Evolutionary conservation across 2,797 vertebrate species (phyloP).

Genomic region (Notamacropus eugenii): DNA sequence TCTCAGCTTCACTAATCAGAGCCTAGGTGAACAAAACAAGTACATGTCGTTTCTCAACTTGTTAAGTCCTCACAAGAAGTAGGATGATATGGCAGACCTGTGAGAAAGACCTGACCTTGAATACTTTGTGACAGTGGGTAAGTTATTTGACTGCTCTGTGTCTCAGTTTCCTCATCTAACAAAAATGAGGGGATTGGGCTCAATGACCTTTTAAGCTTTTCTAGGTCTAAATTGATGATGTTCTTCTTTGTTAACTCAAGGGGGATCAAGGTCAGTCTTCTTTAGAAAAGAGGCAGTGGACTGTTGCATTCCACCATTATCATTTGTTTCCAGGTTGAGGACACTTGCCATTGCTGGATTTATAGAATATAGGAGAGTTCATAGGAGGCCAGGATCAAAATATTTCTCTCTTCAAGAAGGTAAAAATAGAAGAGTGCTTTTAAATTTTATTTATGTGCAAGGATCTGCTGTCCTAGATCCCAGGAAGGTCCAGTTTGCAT

Average conservation of each 20-base stretch:
- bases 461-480: slow-evolving; percentile 55
- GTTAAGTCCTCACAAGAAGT: slow-evolving; percentile 29
- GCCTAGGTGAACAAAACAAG: slow-evolving; percentile 32
- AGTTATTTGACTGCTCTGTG: background rate
- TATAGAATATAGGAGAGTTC: slow-evolving; percentile 28
- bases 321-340: slow-evolving; percentile 5
- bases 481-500: slow-evolving; percentile 32
- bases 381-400: slow-evolving; percentile 46
- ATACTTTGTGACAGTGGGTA: background rate
- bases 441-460: slow-evolving; percentile 53
- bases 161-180: background rate
- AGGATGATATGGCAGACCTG: background rate
- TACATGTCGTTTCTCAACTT: slow-evolving; percentile 38
- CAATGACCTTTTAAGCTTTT: background rate
- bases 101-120: background rate
- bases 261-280: slow-evolving; percentile 19
- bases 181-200: background rate
- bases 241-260: background rate
- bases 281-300: background rate
- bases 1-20: slow-evolving; percentile 15
- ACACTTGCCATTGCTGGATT: slow-evolving; percentile 22
- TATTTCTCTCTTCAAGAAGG: slow-evolving; percentile 1
- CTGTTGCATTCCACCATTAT: background rate
- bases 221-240: background rate
- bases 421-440: slow-evolving; percentile 20